Conservation (phyloP, 2,888 invertebrate genomes). For the Himalopsyche kuldschensis region DNA sequence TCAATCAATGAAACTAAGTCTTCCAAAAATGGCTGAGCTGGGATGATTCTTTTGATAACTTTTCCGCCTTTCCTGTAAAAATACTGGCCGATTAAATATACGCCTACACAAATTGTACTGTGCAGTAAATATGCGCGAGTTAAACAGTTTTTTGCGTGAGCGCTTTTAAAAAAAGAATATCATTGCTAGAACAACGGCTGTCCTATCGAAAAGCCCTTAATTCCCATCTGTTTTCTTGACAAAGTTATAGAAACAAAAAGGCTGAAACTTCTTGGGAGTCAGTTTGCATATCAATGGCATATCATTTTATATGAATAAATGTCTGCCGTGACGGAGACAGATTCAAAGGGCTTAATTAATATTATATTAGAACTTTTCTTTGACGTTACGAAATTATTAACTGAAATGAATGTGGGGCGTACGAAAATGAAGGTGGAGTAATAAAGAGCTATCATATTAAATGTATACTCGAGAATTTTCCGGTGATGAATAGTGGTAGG, state of each 20-base stretch:
- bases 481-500: too few species aligned
- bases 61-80: too few species aligned
- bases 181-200: background rate
- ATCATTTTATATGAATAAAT: conserved; percentile 29
- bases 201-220: background rate
- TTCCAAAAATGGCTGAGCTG: too few species aligned
- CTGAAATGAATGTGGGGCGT: conserved; percentile 9
- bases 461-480: too few species aligned
- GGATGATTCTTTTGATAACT: too few species aligned
- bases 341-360: conserved; percentile 29
- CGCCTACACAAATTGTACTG: too few species aligned
- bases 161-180: background rate
- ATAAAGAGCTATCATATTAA: too few species aligned
- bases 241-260: conserved; percentile 25
- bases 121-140: background rate
- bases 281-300: conserved; percentile 29
- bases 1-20: too few species aligned
- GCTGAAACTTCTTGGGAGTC: background rate
- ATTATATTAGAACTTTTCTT: conserved; percentile 31
- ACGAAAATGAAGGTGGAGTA: background rate
- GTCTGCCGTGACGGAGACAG: conserved; percentile 3
- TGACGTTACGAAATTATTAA: conserved; percentile 26
- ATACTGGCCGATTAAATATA: too few species aligned
- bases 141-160: background rate
- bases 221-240: background rate